Conservation (phyloP, 2,797 vertebrate genomes). For the Varecia variegata region DNA sequence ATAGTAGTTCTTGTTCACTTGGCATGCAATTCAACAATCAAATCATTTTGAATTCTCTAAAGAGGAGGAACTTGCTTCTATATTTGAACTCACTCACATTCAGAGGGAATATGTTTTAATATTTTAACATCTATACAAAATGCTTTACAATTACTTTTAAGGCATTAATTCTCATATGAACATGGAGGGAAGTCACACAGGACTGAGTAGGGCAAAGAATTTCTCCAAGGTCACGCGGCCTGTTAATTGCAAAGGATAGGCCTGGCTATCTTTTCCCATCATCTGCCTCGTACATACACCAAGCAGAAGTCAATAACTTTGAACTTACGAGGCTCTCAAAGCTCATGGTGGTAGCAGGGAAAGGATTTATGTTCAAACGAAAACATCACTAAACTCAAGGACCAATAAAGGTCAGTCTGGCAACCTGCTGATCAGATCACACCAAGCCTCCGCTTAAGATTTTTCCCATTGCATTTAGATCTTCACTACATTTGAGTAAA, state of each 20-base stretch:
- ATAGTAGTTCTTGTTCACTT: conserved; percentile 61
- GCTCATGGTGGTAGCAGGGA: background rate
- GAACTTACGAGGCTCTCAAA: background rate
- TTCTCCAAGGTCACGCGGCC: conserved; percentile 40
- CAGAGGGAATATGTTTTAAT: conserved; percentile 69
- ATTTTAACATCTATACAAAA: conserved; percentile 69
- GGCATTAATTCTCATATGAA: conserved; percentile 58
- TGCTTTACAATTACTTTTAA: conserved; percentile 65
- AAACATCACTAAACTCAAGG: background rate
- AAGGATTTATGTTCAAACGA: background rate
- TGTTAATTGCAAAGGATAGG: conserved; percentile 25
- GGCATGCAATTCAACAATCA: conserved; percentile 59
- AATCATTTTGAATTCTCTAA: conserved; percentile 67
- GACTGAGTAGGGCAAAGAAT: conserved; percentile 31
- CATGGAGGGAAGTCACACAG: background rate
- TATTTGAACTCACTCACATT: conserved; percentile 71
- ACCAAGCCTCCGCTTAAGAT: background rate
- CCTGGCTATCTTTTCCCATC: background rate
- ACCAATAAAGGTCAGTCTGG: background rate
- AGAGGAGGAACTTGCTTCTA: conserved; percentile 71
- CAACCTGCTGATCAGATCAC: background rate
- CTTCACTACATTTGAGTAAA: background rate
- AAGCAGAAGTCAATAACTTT: conserved; percentile 6
- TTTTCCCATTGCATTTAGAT: background rate
- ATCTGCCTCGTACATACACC: background rate